Percentiles rank a stretch among this genome's conserved stretches.
Evolutionary conservation across 2,797 vertebrate species (phyloP).

Genomic region (Glyptemys insculpta): DNA sequence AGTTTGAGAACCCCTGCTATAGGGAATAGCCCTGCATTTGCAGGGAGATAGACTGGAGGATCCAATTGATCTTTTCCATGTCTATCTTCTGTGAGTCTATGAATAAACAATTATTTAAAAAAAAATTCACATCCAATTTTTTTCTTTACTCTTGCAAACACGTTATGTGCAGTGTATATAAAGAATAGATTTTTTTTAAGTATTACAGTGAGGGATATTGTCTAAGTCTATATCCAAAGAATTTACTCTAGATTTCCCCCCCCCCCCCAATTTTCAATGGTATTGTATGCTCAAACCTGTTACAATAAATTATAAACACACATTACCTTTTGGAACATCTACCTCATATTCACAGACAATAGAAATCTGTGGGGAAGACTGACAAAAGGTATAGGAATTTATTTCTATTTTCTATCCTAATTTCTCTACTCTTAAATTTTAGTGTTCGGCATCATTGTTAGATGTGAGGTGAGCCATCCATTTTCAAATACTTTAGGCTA

Average conservation of each 20-base stretch:
- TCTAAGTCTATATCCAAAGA: not conserved
- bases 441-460: slow-evolving; percentile 29
- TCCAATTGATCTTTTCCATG: slow-evolving; percentile 41
- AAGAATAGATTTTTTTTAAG: slow-evolving; percentile 27
- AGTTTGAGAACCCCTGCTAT: no score
- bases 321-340: slow-evolving; percentile 53
- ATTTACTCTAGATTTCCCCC: not conserved
- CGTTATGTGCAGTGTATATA: slow-evolving; percentile 5
- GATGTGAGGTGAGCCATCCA: not conserved
- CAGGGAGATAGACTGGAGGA: slow-evolving; percentile 63
- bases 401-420: slow-evolving; percentile 27
- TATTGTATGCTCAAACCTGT: slow-evolving; percentile 11
- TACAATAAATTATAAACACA: not conserved
- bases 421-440: slow-evolving; percentile 24
- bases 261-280: not conserved
- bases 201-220: not conserved
- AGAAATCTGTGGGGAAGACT: slow-evolving; percentile 52
- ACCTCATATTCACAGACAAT: slow-evolving; percentile 53
- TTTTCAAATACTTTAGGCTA: not conserved
- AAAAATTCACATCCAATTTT: slow-evolving; percentile 45
- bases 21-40: slow-evolving; percentile 29
- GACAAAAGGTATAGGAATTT: not conserved
- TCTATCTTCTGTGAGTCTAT: slow-evolving; percentile 59
- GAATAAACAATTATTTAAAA: slow-evolving; percentile 68
- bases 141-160: slow-evolving; percentile 49